These are phyloP conservation scores for Maconellicoccus hirsutus DNA, from an alignment of 1,140 invertebrate species.

Conservation along the genomic window DNA sequence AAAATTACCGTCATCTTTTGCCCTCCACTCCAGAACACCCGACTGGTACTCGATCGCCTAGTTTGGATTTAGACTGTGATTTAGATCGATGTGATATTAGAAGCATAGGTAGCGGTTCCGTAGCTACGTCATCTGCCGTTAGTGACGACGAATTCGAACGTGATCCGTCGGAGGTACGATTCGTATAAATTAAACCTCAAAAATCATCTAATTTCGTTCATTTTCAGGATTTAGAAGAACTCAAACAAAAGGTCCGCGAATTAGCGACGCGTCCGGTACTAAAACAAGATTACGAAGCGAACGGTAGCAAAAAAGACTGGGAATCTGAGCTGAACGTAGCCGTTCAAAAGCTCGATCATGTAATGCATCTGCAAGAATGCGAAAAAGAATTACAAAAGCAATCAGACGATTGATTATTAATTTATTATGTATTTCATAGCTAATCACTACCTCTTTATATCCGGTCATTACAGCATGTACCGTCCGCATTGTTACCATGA, in stretches of 20 bases:
- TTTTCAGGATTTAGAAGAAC: constrained; percentile 31
- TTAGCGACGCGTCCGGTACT: constrained; percentile 29
- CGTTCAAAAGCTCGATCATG: constrained; percentile 31
- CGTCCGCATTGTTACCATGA: constrained; percentile 7
- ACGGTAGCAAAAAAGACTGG: constrained; percentile 29
- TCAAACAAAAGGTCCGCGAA: constrained; percentile 31
- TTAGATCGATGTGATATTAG: constrained; percentile 31
- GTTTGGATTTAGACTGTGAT: constrained; percentile 30
- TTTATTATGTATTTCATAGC: not conserved
- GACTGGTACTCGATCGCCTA: not conserved
- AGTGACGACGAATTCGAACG: constrained; percentile 27
- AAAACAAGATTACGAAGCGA: constrained; percentile 24
- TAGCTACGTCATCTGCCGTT: constrained; percentile 31
- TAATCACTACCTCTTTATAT: not conserved
- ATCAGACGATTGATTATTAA: not conserved
- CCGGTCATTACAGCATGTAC: not conserved
- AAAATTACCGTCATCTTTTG: constrained; percentile 9
- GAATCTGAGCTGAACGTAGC: constrained; percentile 31
- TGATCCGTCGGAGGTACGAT: not conserved
- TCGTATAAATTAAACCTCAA: not conserved
- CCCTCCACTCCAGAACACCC: not conserved
- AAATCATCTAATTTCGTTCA: not conserved
- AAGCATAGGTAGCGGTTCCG: constrained; percentile 32
- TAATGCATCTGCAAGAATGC: constrained; percentile 31
- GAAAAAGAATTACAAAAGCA: constrained; percentile 25